phyloP scores from a whole-genome alignment of 1,140 invertebrate genomes.

The Caenorhabditis latens region DNA sequence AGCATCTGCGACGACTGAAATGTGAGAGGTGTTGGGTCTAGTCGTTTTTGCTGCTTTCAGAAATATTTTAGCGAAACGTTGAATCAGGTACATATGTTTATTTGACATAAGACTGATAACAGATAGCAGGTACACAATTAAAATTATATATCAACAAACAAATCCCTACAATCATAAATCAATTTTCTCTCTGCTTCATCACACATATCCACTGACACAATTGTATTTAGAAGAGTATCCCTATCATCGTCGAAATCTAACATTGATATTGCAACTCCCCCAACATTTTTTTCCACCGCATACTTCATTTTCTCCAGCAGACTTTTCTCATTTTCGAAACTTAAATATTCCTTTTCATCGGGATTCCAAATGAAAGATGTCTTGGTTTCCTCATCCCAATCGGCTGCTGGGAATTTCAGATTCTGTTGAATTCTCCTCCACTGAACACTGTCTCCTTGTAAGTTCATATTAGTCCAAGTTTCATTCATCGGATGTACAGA shows the following conservation, averaged over 20 bases:
- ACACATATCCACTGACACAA: neutral
- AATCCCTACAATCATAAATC: too few relatives aligned
- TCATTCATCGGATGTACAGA: conserved; percentile 72
- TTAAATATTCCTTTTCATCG: conserved; percentile 62
- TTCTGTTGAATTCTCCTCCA: neutral
- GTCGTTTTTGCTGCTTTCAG: too few relatives aligned
- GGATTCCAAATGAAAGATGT: conserved; percentile 64
- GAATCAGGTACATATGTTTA: too few relatives aligned
- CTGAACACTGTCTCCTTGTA: too few relatives aligned
- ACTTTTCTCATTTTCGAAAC: conserved; percentile 66
- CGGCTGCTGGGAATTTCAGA: neutral
- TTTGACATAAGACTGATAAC: too few relatives aligned
- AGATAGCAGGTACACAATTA: too few relatives aligned
- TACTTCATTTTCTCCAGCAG: conserved; percentile 78
- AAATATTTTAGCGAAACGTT: too few relatives aligned
- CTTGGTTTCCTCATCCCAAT: conserved; percentile 64
- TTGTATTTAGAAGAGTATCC: conserved; percentile 65
- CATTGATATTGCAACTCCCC: conserved; percentile 87
- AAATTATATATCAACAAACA: too few relatives aligned
- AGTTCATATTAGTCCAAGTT: conserved; percentile 64
- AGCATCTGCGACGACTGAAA: too few relatives aligned
- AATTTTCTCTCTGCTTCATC: too few relatives aligned
- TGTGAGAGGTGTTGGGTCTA: too few relatives aligned
- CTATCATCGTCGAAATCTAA: conserved; percentile 89
- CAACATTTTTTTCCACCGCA: conserved; percentile 84